Evolutionary conservation across 2,797 vertebrate species (phyloP).

Genomic region (Lacerta viridis): DNA sequence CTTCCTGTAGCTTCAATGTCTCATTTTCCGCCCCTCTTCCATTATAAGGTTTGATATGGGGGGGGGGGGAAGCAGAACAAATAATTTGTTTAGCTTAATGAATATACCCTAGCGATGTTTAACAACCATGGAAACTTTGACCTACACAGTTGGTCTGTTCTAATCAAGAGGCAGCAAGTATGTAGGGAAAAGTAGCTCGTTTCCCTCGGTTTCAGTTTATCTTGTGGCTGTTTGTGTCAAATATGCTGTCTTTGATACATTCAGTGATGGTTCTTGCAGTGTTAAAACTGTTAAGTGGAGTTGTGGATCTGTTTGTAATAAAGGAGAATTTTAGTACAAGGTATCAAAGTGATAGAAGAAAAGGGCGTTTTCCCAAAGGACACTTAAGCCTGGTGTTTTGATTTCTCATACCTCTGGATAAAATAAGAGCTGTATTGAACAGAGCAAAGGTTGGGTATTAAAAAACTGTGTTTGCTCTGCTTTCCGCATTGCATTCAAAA

Average conservation of each 20-base stretch:
- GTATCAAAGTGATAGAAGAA: not conserved
- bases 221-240: not conserved
- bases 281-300: not conserved
- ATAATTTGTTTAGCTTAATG: not conserved
- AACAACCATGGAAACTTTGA: not conserved
- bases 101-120: not conserved
- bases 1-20: not conserved
- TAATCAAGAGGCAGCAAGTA: not conserved
- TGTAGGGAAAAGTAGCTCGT: not conserved
- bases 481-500: not conserved
- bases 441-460: not conserved
- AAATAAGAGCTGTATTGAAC: not conserved
- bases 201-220: conserved; percentile 5
- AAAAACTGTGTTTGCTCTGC: not conserved
- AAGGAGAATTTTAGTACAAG: not conserved
- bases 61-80: not conserved
- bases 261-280: not conserved
- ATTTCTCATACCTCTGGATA: not conserved
- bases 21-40: not conserved
- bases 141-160: not conserved
- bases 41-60: not conserved
- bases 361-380: not conserved
- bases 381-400: not conserved
- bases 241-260: not conserved
- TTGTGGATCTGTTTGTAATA: not conserved